Percentiles rank a stretch among this genome's conserved stretches.
These are phyloP conservation scores for Martes martes DNA, from an alignment of 2,113 vertebrate genomes.

Conservation along the genomic window DNA sequence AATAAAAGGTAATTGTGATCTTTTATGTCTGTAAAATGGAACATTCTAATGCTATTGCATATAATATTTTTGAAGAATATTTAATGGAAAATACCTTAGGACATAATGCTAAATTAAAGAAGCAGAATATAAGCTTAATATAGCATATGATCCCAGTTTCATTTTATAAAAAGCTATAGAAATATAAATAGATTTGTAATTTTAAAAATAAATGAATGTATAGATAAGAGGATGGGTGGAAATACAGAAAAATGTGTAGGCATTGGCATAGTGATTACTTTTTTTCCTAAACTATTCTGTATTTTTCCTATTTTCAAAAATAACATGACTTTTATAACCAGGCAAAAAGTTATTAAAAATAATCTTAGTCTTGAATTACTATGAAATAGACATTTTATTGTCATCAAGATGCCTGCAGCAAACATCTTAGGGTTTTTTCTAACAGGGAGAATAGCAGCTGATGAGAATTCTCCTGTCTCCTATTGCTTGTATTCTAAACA, in stretches of 20 bases:
- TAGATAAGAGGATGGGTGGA: background rate
- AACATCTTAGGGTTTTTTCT: background rate
- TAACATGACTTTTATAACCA: background rate
- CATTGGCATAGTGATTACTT: background rate
- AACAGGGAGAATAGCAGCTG: background rate
- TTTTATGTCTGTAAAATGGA: background rate
- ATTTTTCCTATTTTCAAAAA: constrained; percentile 15
- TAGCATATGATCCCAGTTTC: background rate
- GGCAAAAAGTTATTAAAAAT: background rate
- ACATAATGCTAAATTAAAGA: background rate
- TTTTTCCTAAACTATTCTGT: background rate
- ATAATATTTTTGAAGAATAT: constrained; percentile 12
- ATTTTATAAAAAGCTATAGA: background rate
- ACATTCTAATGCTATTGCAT: background rate
- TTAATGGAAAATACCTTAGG: background rate
- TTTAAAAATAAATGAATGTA: constrained; percentile 3
- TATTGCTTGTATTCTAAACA: background rate
- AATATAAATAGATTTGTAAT: background rate
- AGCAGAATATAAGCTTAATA: background rate
- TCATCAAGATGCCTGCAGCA: background rate
- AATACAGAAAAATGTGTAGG: background rate
- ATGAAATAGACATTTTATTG: background rate
- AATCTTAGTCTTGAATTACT: background rate
- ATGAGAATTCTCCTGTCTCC: background rate
- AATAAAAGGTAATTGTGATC: background rate